These are phyloP conservation scores for Drosophila bifasciata DNA, from an alignment of 1,140 invertebrate species.

Conservation along the genomic window DNA sequence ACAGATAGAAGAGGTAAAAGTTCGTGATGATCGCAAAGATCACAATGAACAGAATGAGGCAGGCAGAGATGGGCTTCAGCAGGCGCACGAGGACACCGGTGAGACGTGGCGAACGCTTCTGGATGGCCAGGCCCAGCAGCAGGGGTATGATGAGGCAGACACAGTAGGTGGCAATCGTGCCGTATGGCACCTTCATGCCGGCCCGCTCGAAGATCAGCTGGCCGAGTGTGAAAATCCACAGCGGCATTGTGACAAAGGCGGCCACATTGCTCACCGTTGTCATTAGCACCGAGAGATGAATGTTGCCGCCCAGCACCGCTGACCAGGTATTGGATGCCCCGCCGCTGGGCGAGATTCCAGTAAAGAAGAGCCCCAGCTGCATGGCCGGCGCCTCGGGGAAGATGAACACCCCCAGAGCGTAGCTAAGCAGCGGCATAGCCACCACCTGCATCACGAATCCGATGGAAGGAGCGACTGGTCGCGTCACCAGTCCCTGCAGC, in stretches of 20 bases:
- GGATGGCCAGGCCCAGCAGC: conserved; percentile 91
- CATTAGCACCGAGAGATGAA: conserved; percentile 96
- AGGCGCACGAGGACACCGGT: conserved; percentile 90
- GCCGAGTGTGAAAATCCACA: conserved; percentile 98
- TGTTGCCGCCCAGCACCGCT: conserved; percentile 93
- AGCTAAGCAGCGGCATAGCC: conserved; percentile 95
- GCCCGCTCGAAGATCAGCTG: conserved; percentile 90
- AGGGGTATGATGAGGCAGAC: conserved; percentile 93
- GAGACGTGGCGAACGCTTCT: conserved; percentile 88
- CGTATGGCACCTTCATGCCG: conserved; percentile 91
- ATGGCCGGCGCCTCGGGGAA: conserved; percentile 89
- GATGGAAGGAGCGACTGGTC: conserved; percentile 92
- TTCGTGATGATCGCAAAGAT: conserved; percentile 97
- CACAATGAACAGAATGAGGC: conserved; percentile 94
- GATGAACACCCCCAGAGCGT: conserved; percentile 89
- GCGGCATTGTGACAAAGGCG: conserved; percentile 96
- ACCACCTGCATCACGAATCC: conserved; percentile 93
- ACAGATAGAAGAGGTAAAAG: conserved; percentile 94
- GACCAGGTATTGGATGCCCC: conserved; percentile 99
- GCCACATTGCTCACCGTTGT: conserved; percentile 94
- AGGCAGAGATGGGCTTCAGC: conserved; percentile 93
- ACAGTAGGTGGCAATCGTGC: conserved; percentile 90
- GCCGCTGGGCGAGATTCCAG: conserved; percentile 95
- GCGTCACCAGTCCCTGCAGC: conserved; percentile 88
- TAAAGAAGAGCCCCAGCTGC: conserved; percentile 95